Base-by-base conservation (phyloP, 2,113 vertebrate genomes). In the Pseudopipra pipra region DNA sequence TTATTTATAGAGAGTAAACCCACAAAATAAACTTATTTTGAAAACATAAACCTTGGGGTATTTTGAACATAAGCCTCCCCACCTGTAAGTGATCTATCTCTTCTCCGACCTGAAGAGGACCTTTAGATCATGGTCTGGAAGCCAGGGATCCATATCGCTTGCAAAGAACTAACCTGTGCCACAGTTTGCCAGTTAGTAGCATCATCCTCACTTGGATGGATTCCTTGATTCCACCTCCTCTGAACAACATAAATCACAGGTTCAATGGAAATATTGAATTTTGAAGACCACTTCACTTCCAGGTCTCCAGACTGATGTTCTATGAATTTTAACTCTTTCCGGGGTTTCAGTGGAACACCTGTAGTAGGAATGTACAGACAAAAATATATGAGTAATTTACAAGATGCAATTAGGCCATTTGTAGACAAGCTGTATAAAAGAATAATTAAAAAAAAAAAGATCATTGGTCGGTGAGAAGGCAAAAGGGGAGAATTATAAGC, bases 311-410 rank as follows among this genome's bases (percentile, higher is more conserved):
- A 98, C 11, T 96, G 97, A 90, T 98, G 98, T 94, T 99, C 99
- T 51, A 95, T 58, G 73, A 99, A 99, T 55, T 97, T 98, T 94
- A 99, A 96, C 87, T 99, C 99, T 88, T 99, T 99, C 91, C 99
- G 98, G 33, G 99, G 99, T 97, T 99, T 99, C 97, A 99, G 97
- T 30, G 99, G 99, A 79, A 99, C 99, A 81, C 99, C 99, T 99
- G 94, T 67, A 97, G 96, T 11, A 87, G 68, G 44, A 97, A 68
- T 0, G 0, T 13, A 43, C 17, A 95, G 39, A 85, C 10, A 77
- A 87, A 92, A 87, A 37, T 44, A 68, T 2, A 4, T 28, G 25
- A 51, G 6, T 27, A 51, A 30, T 47, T 85, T 31, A 81, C 9
- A 87, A 77, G 10, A 61, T 22, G 14, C 1, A 0, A 54, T 46